Evolutionary conservation across 1,140 invertebrate genomes (phyloP).

Genomic region (Brachionus plicatilis): DNA sequence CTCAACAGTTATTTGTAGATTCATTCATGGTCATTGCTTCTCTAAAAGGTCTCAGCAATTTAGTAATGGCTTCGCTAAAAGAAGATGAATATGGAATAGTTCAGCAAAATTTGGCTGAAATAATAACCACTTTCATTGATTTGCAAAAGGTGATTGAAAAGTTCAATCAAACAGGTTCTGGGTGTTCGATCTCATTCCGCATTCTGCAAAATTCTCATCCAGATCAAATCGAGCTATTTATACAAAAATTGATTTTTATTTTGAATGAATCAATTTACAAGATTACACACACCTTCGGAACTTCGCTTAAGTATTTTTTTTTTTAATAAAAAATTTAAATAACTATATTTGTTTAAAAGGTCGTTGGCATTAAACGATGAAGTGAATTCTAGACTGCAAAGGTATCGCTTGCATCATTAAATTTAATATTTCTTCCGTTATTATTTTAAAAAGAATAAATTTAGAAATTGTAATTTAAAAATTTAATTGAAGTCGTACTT

Average conservation of each 20-base stretch:
- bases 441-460: not conserved
- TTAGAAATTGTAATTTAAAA: not conserved
- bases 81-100: slow-evolving; percentile 36
- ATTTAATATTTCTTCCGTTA: not conserved
- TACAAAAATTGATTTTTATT: slow-evolving; percentile 21
- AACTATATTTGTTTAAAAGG: not conserved
- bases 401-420: not conserved
- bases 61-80: not conserved
- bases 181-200: not conserved
- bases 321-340: not conserved
- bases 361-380: not conserved
- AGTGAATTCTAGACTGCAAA: not conserved
- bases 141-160: slow-evolving; percentile 19
- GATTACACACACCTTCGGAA: slow-evolving; percentile 22
- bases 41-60: slow-evolving; percentile 20
- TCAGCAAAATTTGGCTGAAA: slow-evolving; percentile 39
- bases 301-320: not conserved
- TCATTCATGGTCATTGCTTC: slow-evolving; percentile 22
- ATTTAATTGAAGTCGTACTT: not conserved
- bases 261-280: slow-evolving; percentile 40
- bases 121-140: not conserved
- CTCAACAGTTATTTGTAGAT: slow-evolving; percentile 11
- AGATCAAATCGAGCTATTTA: not conserved
- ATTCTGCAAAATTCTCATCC: not conserved
- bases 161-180: not conserved